A percentile compares a stretch with the other conserved stretches of the same genome.
These are phyloP conservation scores for Drosophila formosana DNA, from an alignment of 2,888 invertebrate genomes.

Conservation along the genomic window DNA sequence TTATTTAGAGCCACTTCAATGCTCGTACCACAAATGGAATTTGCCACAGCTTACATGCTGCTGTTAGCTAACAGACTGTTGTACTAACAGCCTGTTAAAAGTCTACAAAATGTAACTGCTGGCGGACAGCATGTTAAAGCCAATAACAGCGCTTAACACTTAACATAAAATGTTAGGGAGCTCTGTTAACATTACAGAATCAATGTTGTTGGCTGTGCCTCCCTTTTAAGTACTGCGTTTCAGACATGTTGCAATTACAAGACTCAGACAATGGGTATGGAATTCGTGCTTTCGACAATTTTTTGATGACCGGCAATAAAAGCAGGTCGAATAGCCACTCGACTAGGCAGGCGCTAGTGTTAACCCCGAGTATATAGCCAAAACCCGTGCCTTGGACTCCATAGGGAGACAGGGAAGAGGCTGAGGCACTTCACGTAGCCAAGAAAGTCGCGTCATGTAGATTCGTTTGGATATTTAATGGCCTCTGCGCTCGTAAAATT, in stretches of 20 bases:
- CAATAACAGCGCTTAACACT: not conserved
- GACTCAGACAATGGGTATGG: slow-evolving; percentile 63
- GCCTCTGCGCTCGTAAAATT: slow-evolving; percentile 71
- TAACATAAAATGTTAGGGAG: slow-evolving; percentile 24
- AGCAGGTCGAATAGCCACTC: slow-evolving; percentile 33
- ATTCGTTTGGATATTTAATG: slow-evolving; percentile 72
- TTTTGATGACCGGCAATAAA: slow-evolving; percentile 72
- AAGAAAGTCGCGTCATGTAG: slow-evolving; percentile 62
- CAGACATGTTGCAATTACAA: slow-evolving; percentile 59
- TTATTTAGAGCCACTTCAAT: not conserved
- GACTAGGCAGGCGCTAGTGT: slow-evolving; percentile 37
- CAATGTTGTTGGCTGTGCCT: slow-evolving; percentile 19
- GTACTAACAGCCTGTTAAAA: slow-evolving; percentile 31
- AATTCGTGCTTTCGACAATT: slow-evolving; percentile 64
- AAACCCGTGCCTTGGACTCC: slow-evolving; percentile 5
- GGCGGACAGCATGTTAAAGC: not conserved
- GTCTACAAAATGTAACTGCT: slow-evolving; percentile 60
- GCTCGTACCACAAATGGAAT: not conserved
- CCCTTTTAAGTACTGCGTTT: slow-evolving; percentile 12
- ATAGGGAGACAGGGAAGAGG: not conserved
- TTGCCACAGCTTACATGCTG: not conserved
- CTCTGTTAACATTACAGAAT: slow-evolving; percentile 26
- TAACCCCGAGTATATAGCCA: slow-evolving; percentile 19
- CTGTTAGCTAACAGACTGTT: slow-evolving; percentile 6
- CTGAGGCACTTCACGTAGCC: slow-evolving; percentile 59